Conservation (phyloP, 2,797 vertebrate genomes). For the Loris lydekkerianus region DNA sequence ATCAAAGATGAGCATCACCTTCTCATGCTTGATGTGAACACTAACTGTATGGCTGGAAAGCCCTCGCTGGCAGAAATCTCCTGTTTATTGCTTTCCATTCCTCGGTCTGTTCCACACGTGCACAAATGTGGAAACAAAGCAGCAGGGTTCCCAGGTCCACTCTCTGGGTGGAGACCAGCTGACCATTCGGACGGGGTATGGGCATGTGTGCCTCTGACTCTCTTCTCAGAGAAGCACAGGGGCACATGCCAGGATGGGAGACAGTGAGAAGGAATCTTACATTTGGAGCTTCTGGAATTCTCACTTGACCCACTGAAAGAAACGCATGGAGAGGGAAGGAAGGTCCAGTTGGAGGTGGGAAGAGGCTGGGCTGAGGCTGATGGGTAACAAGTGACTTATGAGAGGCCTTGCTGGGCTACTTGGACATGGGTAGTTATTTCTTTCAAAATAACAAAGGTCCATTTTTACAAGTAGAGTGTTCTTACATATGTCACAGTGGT, state of each 20-base stretch:
- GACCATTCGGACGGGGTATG: no score
- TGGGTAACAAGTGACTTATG: neutral
- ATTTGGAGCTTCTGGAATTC: neutral
- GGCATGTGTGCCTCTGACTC: neutral
- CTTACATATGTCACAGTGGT: slow-evolving; percentile 1
- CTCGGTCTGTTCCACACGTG: neutral
- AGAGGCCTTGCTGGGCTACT: neutral
- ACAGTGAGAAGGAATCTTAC: neutral
- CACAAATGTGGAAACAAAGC: neutral
- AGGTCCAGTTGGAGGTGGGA: neutral
- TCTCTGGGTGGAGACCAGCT: neutral
- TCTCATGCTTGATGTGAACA: neutral
- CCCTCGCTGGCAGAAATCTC: neutral
- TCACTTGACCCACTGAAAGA: neutral
- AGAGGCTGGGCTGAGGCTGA: neutral
- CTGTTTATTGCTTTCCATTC: neutral
- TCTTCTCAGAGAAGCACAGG: neutral
- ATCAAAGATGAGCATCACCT: neutral
- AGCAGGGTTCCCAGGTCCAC: neutral
- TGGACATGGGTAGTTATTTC: neutral
- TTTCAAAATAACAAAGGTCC: neutral
- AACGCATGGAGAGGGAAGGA: neutral
- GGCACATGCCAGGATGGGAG: neutral
- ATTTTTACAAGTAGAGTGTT: slow-evolving; percentile 16
- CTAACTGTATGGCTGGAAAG: neutral